Base-by-base conservation (phyloP, 2,797 vertebrate genomes). In the Sebastes hubbsi region DNA sequence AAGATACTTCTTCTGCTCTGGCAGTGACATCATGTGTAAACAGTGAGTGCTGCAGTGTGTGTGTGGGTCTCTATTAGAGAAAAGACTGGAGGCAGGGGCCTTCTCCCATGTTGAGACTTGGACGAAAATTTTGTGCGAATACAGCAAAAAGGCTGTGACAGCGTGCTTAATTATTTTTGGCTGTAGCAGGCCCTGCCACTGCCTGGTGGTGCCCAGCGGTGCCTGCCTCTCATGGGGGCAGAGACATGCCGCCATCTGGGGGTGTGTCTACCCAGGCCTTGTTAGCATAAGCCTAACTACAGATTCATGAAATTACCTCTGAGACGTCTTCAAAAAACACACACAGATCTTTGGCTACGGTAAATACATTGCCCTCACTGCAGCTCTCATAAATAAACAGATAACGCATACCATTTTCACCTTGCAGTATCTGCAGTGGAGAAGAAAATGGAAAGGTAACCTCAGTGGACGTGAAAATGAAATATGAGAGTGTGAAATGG, bases 151-250 rank as follows among this genome's bases (percentile, higher is more conserved):
- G 78, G 79, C 75, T 58, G 82, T 95, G 94, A 95, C 95, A 95
- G 92, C 90, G 66, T 92, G 95, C 94, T 96, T 95, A 95, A 95
- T 96, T 96, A 96, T 96, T 93, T 93, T 93, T 91, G 94, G 93
- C 93, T 92, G 89, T 85, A 91, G 89, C 89, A 78, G 93, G 88
- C 90, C 91, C 88, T 85, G 92, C 92, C 87, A 90, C 91, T 87
- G 92, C 75, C 84, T 89, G 86, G 82, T 83, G 86, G 89, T 87
- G 90, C 91, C 93, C 92, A 90, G 87, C 68, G 70, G 93, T 90
- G 88, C 79, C 83, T 89, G 75, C 84, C 82, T 94, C 95, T 94
- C 94, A 81, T 68, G 89, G 86, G 90, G 91, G 90, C 85, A 87
- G 83, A 85, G 82, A 73, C 80, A 85, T 30, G 75, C 83, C 18